Conservation (phyloP, 1,140 invertebrate genomes). For the Notospermus geniculatus region DNA sequence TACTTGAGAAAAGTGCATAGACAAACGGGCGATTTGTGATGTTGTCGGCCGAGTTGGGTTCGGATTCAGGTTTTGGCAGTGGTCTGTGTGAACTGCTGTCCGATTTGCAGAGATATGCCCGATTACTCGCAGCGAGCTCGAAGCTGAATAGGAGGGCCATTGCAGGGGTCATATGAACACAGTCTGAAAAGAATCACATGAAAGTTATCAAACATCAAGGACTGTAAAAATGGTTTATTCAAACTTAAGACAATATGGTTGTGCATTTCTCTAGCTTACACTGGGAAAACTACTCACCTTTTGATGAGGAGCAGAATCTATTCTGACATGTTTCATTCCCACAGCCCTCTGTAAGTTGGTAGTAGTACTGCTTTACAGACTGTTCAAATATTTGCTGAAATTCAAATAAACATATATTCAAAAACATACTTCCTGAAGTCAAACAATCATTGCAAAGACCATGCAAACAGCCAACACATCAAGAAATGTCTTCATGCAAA, state of each 20-base stretch:
- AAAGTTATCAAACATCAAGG: not conserved
- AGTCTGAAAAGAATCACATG: conserved; percentile 5
- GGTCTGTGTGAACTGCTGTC: not conserved
- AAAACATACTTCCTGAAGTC: not conserved
- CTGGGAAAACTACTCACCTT: not conserved
- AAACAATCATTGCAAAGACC: not conserved
- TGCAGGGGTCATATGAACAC: not conserved
- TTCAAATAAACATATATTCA: too few relatives aligned
- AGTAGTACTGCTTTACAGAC: not conserved
- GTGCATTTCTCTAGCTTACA: not conserved
- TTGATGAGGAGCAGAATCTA: not conserved
- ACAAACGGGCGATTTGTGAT: not conserved
- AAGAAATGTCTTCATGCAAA: not conserved
- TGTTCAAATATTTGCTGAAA: conserved; percentile 2
- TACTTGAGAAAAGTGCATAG: not conserved
- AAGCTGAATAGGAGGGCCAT: not conserved
- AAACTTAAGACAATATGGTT: not conserved
- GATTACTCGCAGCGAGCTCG: not conserved
- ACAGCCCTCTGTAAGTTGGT: conserved; percentile 9
- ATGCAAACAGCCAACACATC: not conserved
- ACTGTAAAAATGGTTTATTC: not conserved
- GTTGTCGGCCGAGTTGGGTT: not conserved
- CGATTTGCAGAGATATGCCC: not conserved
- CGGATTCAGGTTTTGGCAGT: not conserved
- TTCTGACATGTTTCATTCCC: not conserved